These are phyloP conservation scores for Nymphicus hollandicus DNA, from an alignment of 2,113 vertebrate species.

Conservation along the genomic window DNA sequence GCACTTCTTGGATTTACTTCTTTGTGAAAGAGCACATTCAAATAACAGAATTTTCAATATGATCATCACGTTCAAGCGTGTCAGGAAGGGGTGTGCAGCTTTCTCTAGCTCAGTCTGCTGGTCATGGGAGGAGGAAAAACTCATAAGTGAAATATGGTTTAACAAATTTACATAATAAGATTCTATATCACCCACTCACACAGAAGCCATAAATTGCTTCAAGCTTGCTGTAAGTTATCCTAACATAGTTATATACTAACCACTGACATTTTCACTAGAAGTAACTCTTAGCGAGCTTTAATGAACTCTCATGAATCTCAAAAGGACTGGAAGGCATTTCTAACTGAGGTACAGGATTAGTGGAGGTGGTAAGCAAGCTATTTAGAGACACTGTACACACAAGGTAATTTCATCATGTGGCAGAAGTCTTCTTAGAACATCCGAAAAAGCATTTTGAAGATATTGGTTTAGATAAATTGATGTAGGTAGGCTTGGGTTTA, in stretches of 20 bases:
- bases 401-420: background rate
- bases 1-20: background rate
- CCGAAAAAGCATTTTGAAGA: background rate
- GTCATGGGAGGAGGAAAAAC: background rate
- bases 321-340: background rate
- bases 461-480: background rate
- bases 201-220: slow-evolving; percentile 21
- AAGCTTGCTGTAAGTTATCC: slow-evolving; percentile 19
- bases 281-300: background rate
- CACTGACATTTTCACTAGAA: slow-evolving; percentile 16
- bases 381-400: background rate
- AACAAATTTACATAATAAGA: slow-evolving; percentile 41
- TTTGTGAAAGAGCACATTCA: background rate
- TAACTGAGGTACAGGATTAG: background rate
- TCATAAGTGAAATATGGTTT: slow-evolving; percentile 15
- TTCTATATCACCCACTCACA: background rate
- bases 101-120: slow-evolving; percentile 15
- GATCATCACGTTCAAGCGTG: background rate
- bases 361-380: background rate
- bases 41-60: background rate
- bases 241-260: slow-evolving; percentile 8
- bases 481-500: background rate
- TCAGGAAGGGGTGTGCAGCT: background rate
- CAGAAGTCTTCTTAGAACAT: background rate
- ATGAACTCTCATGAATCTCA: slow-evolving; percentile 6